Conservation (phyloP, 2,888 invertebrate species). For the Polymixis flavicincta region DNA sequence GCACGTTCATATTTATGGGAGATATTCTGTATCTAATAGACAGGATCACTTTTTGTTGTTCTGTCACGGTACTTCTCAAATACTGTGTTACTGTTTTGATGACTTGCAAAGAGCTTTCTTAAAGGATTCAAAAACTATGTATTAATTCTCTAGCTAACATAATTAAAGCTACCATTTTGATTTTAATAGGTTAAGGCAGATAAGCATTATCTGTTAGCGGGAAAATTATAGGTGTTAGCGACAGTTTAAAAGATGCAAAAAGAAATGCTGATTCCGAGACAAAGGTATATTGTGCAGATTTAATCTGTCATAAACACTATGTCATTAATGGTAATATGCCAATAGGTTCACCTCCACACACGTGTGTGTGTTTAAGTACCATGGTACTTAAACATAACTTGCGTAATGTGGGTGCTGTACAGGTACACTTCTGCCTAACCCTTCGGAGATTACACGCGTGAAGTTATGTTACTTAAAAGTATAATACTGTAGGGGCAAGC, state of each 20-base stretch:
- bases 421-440: not conserved
- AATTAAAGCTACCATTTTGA: not conserved
- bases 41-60: not conserved
- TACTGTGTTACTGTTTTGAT: not conserved
- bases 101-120: not conserved
- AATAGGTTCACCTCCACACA: not conserved
- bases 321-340: not conserved
- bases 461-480: too few relatives aligned
- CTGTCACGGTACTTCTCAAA: not conserved
- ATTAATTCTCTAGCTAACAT: not conserved
- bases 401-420: not conserved
- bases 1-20: not conserved
- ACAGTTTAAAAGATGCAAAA: not conserved
- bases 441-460: too few relatives aligned
- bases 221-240: not conserved
- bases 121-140: too few relatives aligned
- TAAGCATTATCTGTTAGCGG: not conserved
- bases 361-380: too few relatives aligned
- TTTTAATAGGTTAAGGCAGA: not conserved
- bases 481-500: not conserved
- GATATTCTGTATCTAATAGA: not conserved
- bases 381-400: not conserved
- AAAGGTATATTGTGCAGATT: not conserved
- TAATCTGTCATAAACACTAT: not conserved
- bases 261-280: not conserved